These are phyloP conservation scores for Labeo calbasu DNA, from an alignment of 2,797 vertebrate species.

Conservation along the genomic window DNA sequence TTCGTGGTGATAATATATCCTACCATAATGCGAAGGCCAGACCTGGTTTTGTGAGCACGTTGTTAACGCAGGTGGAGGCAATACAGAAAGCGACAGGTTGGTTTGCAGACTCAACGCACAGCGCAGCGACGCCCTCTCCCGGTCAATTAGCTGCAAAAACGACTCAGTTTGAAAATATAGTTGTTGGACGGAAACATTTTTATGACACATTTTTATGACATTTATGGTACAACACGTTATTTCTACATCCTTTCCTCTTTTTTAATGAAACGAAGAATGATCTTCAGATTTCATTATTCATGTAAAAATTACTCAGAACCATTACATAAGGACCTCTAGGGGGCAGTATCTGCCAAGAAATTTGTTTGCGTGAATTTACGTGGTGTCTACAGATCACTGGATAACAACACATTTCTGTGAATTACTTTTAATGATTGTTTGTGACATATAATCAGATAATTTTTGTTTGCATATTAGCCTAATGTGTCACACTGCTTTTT, in stretches of 20 bases:
- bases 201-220: background rate
- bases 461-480: background rate
- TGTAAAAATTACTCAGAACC: background rate
- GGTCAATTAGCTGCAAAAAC: slow-evolving; percentile 40
- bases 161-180: background rate
- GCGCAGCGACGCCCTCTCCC: slow-evolving; percentile 59
- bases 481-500: background rate
- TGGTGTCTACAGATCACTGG: background rate
- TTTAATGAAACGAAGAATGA: background rate
- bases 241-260: background rate
- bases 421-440: background rate
- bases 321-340: slow-evolving; percentile 52
- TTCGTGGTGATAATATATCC: background rate
- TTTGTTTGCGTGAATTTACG: background rate
- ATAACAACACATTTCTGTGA: background rate
- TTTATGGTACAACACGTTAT: background rate
- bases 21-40: background rate
- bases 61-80: background rate
- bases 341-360: slow-evolving; percentile 57
- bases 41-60: background rate
- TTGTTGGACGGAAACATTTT: background rate
- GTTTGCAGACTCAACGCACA: background rate
- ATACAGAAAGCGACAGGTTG: background rate
- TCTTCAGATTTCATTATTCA: background rate
- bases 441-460: background rate